These are phyloP conservation scores for Scelioninae gen. 2 DNA, from an alignment of 2,888 invertebrate genomes.

Conservation along the genomic window DNA sequence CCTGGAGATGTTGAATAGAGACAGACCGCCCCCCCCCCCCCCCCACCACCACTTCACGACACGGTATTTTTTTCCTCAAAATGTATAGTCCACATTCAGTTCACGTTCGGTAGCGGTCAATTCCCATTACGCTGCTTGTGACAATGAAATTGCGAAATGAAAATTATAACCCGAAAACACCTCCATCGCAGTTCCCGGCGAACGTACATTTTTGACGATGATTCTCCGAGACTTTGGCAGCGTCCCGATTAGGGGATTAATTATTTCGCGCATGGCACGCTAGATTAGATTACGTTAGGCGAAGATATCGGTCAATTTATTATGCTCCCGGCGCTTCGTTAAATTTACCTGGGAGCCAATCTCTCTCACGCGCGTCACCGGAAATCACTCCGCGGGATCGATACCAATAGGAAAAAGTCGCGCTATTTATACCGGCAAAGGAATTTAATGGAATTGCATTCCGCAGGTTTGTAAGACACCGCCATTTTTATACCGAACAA, in stretches of 20 bases:
- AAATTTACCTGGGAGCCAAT: conserved; percentile 59
- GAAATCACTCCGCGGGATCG: conserved; percentile 40
- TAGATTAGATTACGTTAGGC: conserved; percentile 62
- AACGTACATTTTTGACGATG: neutral
- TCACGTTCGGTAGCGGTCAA: too few relatives aligned
- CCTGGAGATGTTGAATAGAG: too few relatives aligned
- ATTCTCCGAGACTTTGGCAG: conserved; percentile 9
- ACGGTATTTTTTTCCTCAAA: too few relatives aligned
- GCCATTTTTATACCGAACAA: conserved; percentile 40
- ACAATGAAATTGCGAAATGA: too few relatives aligned
- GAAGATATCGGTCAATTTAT: conserved; percentile 60
- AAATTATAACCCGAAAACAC: too few relatives aligned
- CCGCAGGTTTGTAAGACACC: conserved; percentile 29
- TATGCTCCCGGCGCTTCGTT: conserved; percentile 61
- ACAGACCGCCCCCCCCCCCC: too few relatives aligned
- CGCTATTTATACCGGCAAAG: conserved; percentile 28
- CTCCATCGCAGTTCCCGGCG: too few relatives aligned
- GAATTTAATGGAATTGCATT: conserved; percentile 45
- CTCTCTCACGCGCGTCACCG: conserved; percentile 42
- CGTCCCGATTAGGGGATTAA: conserved; percentile 65
- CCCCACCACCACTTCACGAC: too few relatives aligned
- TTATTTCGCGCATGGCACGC: conserved; percentile 63
- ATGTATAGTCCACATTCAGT: too few relatives aligned
- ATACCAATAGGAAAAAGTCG: conserved; percentile 29
- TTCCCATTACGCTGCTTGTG: too few relatives aligned